Percentiles rank a stretch among this genome's conserved stretches.
phyloP scores from a whole-genome alignment of 2,797 vertebrate species.

The Dryobates pubescens region DNA sequence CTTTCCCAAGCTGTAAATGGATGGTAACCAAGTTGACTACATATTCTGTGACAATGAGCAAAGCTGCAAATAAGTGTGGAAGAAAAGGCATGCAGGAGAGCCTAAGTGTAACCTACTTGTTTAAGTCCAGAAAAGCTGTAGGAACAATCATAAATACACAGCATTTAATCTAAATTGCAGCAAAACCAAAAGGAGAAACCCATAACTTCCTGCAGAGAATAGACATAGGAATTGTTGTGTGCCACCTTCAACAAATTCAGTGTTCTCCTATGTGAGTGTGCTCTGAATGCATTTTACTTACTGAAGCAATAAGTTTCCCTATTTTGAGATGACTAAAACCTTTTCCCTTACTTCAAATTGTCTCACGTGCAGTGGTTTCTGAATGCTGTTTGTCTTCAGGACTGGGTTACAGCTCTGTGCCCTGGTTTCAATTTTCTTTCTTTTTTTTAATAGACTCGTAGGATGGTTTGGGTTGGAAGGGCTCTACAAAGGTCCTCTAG shows the following conservation, averaged over 20 bases:
- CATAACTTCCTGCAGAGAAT: background rate
- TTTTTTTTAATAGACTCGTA: too few relatives aligned
- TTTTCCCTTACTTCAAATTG: background rate
- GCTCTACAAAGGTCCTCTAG: too few relatives aligned
- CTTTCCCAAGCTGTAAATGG: background rate
- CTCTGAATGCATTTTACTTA: background rate
- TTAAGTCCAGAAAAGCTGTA: background rate
- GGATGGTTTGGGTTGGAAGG: too few relatives aligned
- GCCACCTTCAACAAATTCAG: background rate
- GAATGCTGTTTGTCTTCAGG: too few relatives aligned
- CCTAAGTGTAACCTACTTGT: background rate
- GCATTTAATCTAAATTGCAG: background rate
- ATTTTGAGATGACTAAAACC: background rate
- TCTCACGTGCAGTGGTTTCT: background rate
- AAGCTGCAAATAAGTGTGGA: background rate
- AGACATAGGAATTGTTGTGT: background rate
- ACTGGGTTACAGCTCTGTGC: background rate
- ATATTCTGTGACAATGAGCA: background rate
- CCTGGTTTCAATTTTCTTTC: background rate
- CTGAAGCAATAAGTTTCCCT: too few relatives aligned
- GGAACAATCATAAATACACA: background rate
- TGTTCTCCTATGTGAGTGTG: background rate
- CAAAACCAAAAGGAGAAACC: fast-evolving
- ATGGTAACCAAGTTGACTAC: background rate
- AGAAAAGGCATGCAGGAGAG: background rate